phyloP scores from a whole-genome alignment of 2,113 vertebrate species.

The Cochlearius cochlearius region DNA sequence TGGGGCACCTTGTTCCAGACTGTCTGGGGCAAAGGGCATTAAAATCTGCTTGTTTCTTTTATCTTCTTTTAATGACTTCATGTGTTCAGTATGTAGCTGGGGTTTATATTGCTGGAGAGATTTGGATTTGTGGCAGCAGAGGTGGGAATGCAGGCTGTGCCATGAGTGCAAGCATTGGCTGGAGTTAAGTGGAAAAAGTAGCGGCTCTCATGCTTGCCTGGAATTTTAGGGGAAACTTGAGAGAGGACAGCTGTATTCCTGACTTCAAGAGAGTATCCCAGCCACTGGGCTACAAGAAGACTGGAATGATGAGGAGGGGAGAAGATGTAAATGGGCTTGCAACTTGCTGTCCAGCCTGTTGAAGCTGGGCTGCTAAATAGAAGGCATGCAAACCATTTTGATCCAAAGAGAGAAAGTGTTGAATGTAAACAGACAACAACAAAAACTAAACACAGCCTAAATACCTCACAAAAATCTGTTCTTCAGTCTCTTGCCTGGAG shows the following conservation, averaged over 20 bases:
- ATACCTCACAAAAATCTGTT: not conserved
- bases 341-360: not conserved
- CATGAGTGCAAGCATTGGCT: not conserved
- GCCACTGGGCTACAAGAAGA: not conserved
- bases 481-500: not conserved
- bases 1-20: not conserved
- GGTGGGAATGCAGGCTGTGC: not conserved
- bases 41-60: not conserved
- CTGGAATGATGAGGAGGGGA: not conserved
- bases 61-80: not conserved
- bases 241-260: not conserved
- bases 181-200: not conserved
- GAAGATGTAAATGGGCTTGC: not conserved
- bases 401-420: not conserved
- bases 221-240: not conserved
- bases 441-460: not conserved
- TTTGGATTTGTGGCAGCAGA: not conserved
- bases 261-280: not conserved
- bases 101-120: not conserved
- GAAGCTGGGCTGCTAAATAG: not conserved
- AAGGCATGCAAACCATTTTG: not conserved
- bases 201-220: rapidly evolving
- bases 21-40: not conserved
- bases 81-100: not conserved
- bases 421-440: not conserved